These are phyloP conservation scores for Tortrix viridana DNA, from an alignment of 2,888 invertebrate species.

Conservation along the genomic window DNA sequence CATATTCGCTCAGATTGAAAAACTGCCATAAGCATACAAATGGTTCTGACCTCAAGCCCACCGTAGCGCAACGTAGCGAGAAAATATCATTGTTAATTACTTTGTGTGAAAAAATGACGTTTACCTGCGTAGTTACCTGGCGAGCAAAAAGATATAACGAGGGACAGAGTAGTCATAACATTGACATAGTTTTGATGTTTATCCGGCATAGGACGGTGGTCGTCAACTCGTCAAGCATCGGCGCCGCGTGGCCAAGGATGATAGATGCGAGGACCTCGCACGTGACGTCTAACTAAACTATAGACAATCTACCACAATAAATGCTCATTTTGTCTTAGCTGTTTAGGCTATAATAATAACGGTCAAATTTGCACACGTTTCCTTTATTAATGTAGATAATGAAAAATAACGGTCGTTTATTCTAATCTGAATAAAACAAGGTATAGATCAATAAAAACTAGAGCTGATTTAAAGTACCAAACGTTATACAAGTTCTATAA, in stretches of 20 bases:
- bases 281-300: background rate
- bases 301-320: background rate
- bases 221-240: slow-evolving; percentile 54
- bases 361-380: no score
- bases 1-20: background rate
- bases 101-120: slow-evolving; percentile 61
- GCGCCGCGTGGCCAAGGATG: slow-evolving; percentile 48
- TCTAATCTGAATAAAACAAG: no score
- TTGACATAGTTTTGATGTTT: slow-evolving; percentile 72
- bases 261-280: slow-evolving; percentile 16
- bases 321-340: no score
- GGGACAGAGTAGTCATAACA: slow-evolving; percentile 62
- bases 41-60: slow-evolving; percentile 69
- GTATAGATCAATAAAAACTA: no score
- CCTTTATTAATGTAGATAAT: no score
- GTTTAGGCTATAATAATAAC: background rate
- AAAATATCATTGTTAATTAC: slow-evolving; percentile 71
- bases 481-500: no score
- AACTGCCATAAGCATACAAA: slow-evolving; percentile 51
- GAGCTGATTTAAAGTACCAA: no score
- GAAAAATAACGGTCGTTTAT: no score
- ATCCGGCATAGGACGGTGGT: slow-evolving; percentile 41
- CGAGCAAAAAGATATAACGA: slow-evolving; percentile 53
- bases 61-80: slow-evolving; percentile 80
- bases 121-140: slow-evolving; percentile 62